These are phyloP conservation scores for Avahi laniger DNA, from an alignment of 2,797 vertebrate genomes.

Conservation along the genomic window DNA sequence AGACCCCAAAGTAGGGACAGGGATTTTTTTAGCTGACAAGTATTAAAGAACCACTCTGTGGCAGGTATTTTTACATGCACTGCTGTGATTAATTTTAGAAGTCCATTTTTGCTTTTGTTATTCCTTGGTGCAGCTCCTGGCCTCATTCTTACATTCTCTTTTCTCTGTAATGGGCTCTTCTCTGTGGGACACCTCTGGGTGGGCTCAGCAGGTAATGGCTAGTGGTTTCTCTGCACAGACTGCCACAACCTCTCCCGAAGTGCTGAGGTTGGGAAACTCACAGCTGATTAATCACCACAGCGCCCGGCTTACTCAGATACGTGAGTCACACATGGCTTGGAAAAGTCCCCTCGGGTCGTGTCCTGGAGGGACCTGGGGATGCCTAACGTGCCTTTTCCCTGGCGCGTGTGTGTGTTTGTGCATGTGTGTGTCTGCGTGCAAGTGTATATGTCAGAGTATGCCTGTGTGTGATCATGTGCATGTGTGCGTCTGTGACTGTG, in stretches of 20 bases:
- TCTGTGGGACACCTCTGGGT: neutral
- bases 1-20: slow-evolving; percentile 19
- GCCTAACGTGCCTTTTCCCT: neutral
- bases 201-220: neutral
- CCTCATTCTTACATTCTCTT: neutral
- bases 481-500: neutral
- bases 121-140: neutral
- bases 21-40: neutral
- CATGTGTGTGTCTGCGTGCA: no score
- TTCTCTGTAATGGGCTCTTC: neutral
- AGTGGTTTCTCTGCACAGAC: neutral
- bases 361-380: neutral
- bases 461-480: neutral
- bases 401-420: no score
- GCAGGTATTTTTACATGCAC: neutral
- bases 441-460: neutral
- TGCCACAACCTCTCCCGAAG: neutral
- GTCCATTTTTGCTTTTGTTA: neutral
- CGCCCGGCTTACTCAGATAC: rapidly evolving
- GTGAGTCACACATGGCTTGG: neutral
- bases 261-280: neutral
- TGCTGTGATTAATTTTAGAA: slow-evolving; percentile 46
- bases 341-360: neutral
- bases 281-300: neutral
- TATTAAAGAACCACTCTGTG: neutral